Evolutionary conservation across 2,888 invertebrate species (phyloP), one percentile per base, ranked within the genome.

Genomic region (Mylabris sibirica): DNA sequence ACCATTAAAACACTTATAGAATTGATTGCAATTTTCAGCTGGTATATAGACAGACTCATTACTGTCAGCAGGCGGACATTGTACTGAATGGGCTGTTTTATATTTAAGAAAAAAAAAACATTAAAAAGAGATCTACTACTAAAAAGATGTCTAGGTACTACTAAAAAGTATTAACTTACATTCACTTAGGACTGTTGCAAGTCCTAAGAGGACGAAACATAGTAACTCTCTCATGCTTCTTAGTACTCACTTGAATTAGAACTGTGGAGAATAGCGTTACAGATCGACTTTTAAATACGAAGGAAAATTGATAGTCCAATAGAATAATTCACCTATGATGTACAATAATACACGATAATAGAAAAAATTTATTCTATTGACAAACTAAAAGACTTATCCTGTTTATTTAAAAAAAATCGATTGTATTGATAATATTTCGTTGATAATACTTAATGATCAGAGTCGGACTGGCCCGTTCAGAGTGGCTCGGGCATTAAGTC

Each of bases 1-100:
- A 38, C 75, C 74, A 44, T 74, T 74, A 20, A 73, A 72, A 44
- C 76, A 76, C 49, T 72, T 66, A 69, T 73, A 76, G 64, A 72
- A 76, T 67, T 75, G 74, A 17, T 68, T 69, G 59, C 75, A 76
- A 44, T 75, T 73, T 34, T 44, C 17, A 30, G 69, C 59, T 1
- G 75, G 74, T 17, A 76, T 64, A 59, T 74, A 75, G 0, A 74
- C 67, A 3, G 75, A 64, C 0, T 64, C 60, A 0, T 57, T 59
- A 9, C 71, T 70, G 57, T 75, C 73, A 0, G 71, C 69, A 4
- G 68, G 59, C 14, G 75, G 72, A 63, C 73, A 72, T 41, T 22
- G 20, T 12, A 8, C 20, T 22, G 53, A 53, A 22, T 17, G 8
- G 3, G 17, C 49, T 49, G 6, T n/a, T 44, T 17, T 1, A 17